phyloP scores from a whole-genome alignment of 2,888 invertebrate species.

The Lampropteryx suffumata region DNA sequence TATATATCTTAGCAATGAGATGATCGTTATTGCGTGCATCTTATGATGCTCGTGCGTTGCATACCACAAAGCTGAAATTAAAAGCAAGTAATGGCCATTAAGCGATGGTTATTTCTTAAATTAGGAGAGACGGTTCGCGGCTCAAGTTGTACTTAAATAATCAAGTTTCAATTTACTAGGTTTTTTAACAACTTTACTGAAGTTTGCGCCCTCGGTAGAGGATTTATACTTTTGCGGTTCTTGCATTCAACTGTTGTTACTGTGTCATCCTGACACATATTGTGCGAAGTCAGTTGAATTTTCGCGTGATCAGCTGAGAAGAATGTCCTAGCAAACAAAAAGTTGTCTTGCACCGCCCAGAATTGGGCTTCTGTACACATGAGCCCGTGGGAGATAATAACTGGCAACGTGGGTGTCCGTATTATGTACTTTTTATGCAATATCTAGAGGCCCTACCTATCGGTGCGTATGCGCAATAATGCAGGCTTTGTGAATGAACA shows the following conservation, averaged over 20 bases:
- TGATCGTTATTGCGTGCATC: conserved; percentile 35
- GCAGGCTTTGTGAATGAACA: conserved; percentile 65
- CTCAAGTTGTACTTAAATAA: too few relatives aligned
- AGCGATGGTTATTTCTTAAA: too few relatives aligned
- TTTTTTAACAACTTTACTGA: too few relatives aligned
- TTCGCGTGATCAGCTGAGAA: conserved; percentile 59
- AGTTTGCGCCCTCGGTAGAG: too few relatives aligned
- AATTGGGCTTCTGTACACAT: conserved; percentile 66
- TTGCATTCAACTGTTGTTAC: conserved; percentile 7
- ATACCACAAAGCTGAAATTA: conserved; percentile 49
- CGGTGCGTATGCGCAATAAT: conserved; percentile 65
- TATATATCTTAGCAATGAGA: conserved; percentile 62
- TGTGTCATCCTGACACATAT: conserved; percentile 30
- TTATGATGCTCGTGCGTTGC: conserved; percentile 46
- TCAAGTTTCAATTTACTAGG: too few relatives aligned
- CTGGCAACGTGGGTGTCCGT: conserved; percentile 77
- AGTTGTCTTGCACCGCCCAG: conserved; percentile 63
- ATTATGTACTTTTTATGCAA: conserved; percentile 69
- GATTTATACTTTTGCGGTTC: not conserved
- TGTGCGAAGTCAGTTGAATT: conserved; percentile 35
- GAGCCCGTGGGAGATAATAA: conserved; percentile 76
- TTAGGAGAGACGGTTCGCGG: too few relatives aligned
- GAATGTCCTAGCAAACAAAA: conserved; percentile 60
- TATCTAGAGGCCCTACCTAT: conserved; percentile 43
- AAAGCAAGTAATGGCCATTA: conserved; percentile 1